A percentile compares a stretch with the other conserved stretches of the same genome.
These are phyloP conservation scores for Squalus acanthias DNA, from an alignment of 2,797 vertebrate genomes.

Conservation along the genomic window DNA sequence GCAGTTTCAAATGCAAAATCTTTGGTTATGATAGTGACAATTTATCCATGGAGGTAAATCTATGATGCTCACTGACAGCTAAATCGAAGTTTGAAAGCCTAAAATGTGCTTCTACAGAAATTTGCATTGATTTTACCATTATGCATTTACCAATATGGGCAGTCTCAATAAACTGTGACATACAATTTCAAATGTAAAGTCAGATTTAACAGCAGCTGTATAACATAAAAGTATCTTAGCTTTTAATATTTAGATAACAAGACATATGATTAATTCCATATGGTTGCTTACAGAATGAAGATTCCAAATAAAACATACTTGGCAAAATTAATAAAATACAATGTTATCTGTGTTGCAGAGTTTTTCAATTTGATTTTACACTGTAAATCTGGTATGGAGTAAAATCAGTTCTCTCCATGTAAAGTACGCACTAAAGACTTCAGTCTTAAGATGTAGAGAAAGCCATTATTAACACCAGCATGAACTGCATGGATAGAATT, in stretches of 20 bases:
- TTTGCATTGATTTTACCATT: neutral
- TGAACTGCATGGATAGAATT: neutral
- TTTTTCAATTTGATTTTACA: neutral
- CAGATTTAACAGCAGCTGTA: neutral
- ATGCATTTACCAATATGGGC: neutral
- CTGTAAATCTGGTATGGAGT: neutral
- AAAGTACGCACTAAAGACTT: neutral
- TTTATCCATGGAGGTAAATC: neutral
- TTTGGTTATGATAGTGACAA: neutral
- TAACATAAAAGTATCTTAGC: neutral
- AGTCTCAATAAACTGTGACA: neutral
- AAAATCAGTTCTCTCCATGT: neutral
- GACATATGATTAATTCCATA: neutral
- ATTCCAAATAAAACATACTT: neutral
- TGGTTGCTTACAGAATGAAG: neutral
- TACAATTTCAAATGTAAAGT: neutral
- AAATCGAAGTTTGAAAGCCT: neutral
- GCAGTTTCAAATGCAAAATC: neutral
- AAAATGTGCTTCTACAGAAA: neutral
- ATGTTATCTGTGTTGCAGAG: neutral
- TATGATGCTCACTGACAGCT: neutral
- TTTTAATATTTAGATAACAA: neutral
- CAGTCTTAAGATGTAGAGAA: neutral
- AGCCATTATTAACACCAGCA: neutral
- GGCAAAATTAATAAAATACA: neutral